Conservation (phyloP, 92 coral and sea anemone genomes). For the Porites evermanni region DNA sequence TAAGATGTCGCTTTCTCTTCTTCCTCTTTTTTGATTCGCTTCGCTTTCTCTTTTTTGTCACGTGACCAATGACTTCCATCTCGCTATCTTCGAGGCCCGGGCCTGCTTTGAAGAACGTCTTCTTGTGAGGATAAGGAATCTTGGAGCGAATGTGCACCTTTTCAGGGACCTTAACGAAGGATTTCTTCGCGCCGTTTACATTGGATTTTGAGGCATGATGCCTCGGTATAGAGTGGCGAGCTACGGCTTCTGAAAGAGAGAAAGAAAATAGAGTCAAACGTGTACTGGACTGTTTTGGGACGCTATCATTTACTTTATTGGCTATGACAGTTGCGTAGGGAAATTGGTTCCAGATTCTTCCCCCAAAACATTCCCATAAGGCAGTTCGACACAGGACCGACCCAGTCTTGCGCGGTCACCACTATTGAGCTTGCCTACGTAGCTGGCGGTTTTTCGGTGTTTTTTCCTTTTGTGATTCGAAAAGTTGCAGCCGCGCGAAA, state of each 20-base stretch:
- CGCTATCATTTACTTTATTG: no score
- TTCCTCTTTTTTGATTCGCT: constrained; percentile 36
- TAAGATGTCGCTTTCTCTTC: constrained; percentile 50
- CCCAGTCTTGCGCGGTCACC: no score
- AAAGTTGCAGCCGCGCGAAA: no score
- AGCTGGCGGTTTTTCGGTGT: no score
- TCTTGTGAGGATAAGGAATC: constrained; percentile 59
- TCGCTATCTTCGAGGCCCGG: constrained; percentile 84
- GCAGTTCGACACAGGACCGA: no score
- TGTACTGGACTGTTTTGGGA: no score
- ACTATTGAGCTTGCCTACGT: no score
- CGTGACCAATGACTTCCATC: constrained; percentile 86
- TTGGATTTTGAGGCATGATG: constrained; percentile 6
- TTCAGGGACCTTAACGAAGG: constrained; percentile 19
- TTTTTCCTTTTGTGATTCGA: no score
- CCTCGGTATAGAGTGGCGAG: constrained; percentile 37
- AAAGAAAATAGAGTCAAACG: no score
- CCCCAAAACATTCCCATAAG: no score
- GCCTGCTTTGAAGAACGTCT: constrained; percentile 65
- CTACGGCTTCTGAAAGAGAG: constrained; percentile 22
- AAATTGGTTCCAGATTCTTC: no score
- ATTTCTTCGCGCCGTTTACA: constrained; percentile 33
- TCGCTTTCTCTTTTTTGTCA: constrained; percentile 71
- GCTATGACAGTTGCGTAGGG: no score
- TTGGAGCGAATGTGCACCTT: constrained; percentile 51